Evolutionary conservation across 2,113 vertebrate species (phyloP).

Genomic region (Rhinichthys klamathensis): DNA sequence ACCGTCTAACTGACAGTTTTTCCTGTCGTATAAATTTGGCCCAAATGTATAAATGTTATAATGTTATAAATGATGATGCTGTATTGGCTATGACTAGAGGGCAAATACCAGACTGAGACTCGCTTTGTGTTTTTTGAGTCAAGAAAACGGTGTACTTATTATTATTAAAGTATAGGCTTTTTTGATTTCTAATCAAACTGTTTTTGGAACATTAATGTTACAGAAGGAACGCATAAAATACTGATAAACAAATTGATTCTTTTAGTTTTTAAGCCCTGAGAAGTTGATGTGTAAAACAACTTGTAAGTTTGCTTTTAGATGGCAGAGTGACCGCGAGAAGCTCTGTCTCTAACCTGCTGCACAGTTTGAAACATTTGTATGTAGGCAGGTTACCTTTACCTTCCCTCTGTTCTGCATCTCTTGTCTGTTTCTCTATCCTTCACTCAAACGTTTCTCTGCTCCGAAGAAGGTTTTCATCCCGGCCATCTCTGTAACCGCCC

Average conservation of each 20-base stretch:
- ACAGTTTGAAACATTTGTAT: constrained; percentile 12
- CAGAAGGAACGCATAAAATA: no score
- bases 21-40: no score
- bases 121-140: background rate
- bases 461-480: constrained; percentile 38
- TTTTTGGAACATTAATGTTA: no score
- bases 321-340: background rate
- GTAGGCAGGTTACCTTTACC: background rate
- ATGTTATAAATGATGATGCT: no score
- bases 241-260: no score
- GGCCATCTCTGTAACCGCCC: constrained; percentile 35
- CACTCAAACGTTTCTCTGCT: background rate
- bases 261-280: background rate
- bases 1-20: no score
- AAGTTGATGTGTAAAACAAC: background rate
- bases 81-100: no score
- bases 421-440: constrained; percentile 24
- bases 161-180: no score
- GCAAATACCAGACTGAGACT: no score
- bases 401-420: constrained; percentile 9
- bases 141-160: background rate
- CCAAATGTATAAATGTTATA: no score
- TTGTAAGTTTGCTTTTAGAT: background rate
- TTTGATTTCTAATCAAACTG: no score
- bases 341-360: background rate